Evolutionary conservation across 2,113 vertebrate species (phyloP).

Genomic region (Thalassoma bifasciatum): DNA sequence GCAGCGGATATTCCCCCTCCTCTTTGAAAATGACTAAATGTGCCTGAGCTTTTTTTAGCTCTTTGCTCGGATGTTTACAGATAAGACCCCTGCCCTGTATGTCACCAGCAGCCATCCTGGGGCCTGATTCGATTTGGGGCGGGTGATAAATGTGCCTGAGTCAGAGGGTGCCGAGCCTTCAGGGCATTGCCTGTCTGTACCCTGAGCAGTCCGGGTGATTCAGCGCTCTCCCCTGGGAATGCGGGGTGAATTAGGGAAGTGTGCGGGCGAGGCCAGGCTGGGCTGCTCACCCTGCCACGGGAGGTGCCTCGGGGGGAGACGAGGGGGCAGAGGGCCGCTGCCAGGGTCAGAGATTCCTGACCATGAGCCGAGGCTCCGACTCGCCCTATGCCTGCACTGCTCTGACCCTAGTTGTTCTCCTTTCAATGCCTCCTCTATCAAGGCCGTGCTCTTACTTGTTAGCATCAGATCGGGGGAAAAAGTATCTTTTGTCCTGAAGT

Average conservation of each 20-base stretch:
- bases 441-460: conserved; percentile 66
- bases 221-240: conserved; percentile 75
- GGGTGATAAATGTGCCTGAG: conserved; percentile 85
- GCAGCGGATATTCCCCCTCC: conserved; percentile 73
- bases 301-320: conserved; percentile 85
- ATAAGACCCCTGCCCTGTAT: conserved; percentile 80
- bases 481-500: conserved; percentile 74
- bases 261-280: conserved; percentile 75
- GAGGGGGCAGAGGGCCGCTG: conserved; percentile 88
- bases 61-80: conserved; percentile 85
- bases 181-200: conserved; percentile 68
- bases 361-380: conserved; percentile 80
- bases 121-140: conserved; percentile 82
- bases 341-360: conserved; percentile 83
- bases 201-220: conserved; percentile 70
- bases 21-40: conserved; percentile 77
- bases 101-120: conserved; percentile 77
- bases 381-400: conserved; percentile 81
- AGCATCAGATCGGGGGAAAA: conserved; percentile 50
- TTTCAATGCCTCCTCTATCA: conserved; percentile 82
- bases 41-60: conserved; percentile 80
- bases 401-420: conserved; percentile 83
- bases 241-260: conserved; percentile 77
- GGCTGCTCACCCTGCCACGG: conserved; percentile 80
- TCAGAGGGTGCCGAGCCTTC: conserved; percentile 78